Conservation (phyloP, 2,888 invertebrate species). For the Drosophila imparisetae region DNA sequence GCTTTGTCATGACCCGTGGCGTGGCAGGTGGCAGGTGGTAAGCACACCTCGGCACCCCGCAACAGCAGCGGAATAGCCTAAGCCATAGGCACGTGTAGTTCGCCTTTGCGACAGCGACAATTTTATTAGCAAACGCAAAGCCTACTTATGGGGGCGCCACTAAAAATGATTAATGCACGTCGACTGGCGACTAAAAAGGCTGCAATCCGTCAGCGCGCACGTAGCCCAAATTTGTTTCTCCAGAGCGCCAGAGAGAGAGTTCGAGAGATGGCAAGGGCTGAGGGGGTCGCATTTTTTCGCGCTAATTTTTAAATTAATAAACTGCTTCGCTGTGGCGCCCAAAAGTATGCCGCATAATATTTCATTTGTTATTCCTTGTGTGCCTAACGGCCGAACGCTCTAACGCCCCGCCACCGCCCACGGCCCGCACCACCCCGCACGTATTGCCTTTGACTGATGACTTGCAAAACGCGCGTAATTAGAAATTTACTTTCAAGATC, state of each 20-base stretch:
- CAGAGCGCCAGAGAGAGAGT: neutral
- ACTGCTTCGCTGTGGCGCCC: constrained; percentile 72
- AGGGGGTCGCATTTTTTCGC: constrained; percentile 62
- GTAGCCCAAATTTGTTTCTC: constrained; percentile 71
- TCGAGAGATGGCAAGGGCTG: too few relatives aligned
- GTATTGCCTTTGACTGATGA: constrained; percentile 77
- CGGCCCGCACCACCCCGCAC: neutral
- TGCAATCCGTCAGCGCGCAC: constrained; percentile 78
- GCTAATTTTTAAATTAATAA: constrained; percentile 80
- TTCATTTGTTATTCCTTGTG: constrained; percentile 79
- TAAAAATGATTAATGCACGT: constrained; percentile 81
- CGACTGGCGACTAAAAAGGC: constrained; percentile 75
- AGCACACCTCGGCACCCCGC: constrained; percentile 49
- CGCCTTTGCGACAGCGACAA: constrained; percentile 61
- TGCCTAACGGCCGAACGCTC: constrained; percentile 25
- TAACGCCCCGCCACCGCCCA: neutral
- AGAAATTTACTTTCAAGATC: constrained; percentile 82
- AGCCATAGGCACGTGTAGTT: constrained; percentile 58
- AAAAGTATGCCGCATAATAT: constrained; percentile 79
- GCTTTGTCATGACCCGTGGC: constrained; percentile 71
- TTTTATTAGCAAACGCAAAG: constrained; percentile 79
- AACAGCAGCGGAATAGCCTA: neutral
- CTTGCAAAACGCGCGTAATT: constrained; percentile 79
- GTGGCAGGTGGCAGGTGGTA: constrained; percentile 50
- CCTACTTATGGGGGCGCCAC: constrained; percentile 79